Evolutionary conservation across 2,888 invertebrate genomes (phyloP).

Genomic region (Oscheius sp.): DNA sequence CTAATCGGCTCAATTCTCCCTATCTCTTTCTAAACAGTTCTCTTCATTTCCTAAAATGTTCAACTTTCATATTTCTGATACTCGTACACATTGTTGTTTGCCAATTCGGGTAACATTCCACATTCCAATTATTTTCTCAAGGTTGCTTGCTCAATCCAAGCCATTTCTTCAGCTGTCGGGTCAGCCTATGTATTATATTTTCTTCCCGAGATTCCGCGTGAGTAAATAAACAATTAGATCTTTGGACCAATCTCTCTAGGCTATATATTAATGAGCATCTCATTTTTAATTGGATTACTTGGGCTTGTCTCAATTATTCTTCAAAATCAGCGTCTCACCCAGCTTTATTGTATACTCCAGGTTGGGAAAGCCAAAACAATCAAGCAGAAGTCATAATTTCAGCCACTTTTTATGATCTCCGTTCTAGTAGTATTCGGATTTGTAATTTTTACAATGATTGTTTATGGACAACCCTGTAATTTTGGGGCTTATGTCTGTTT

Average conservation of each 20-base stretch:
- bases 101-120: background rate
- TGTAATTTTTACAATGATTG: background rate
- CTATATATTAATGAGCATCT: background rate
- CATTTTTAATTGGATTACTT: background rate
- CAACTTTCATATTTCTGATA: background rate
- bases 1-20: background rate
- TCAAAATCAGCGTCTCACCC: background rate
- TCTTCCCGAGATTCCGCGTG: background rate
- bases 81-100: background rate
- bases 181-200: background rate
- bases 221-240: background rate
- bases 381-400: background rate
- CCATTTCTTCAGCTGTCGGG: background rate
- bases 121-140: background rate
- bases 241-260: background rate
- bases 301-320: background rate
- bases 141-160: background rate
- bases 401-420: background rate
- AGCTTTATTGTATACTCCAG: conserved; percentile 1
- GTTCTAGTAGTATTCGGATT: background rate
- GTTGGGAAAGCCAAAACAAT: background rate
- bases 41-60: background rate
- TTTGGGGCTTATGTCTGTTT: background rate
- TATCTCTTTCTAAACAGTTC: background rate
- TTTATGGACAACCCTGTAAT: background rate